Evolutionary conservation across 1,140 invertebrate genomes (phyloP).

Genomic region (Melitaea cinxia): DNA sequence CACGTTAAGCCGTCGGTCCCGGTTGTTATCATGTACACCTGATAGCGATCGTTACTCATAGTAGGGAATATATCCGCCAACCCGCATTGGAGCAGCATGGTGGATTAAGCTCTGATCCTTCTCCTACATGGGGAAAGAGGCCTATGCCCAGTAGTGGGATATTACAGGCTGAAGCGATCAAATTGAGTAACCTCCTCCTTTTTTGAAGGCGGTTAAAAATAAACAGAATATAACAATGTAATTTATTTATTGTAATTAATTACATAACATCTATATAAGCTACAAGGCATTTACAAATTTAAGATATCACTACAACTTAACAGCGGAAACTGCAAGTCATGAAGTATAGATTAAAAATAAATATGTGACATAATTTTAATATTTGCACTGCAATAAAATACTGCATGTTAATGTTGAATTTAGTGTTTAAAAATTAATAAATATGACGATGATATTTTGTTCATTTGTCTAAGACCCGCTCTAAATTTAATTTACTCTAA

Average conservation of each 20-base stretch:
- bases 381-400: not conserved
- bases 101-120: too few relatives aligned
- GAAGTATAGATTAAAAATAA: not conserved
- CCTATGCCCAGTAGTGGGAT: too few relatives aligned
- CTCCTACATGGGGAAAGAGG: too few relatives aligned
- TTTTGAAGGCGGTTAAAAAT: too few relatives aligned
- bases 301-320: conserved; percentile 27
- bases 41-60: too few relatives aligned
- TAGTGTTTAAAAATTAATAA: conserved; percentile 27
- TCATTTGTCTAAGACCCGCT: too few relatives aligned
- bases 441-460: conserved; percentile 3
- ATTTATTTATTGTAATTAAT: conserved; percentile 32
- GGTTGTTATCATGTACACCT: too few relatives aligned
- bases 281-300: conserved; percentile 30
- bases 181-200: too few relatives aligned
- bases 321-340: conserved; percentile 20
- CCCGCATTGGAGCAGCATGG: too few relatives aligned
- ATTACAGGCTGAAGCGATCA: too few relatives aligned
- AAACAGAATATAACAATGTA: conserved; percentile 18
- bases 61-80: too few relatives aligned
- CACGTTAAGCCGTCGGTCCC: too few relatives aligned
- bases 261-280: conserved; percentile 37
- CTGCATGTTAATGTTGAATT: conserved; percentile 17
- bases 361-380: not conserved
- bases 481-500: conserved; percentile 44